Evolutionary conservation across 2,888 invertebrate species (phyloP).

Genomic region (Heteromurus nitidus): DNA sequence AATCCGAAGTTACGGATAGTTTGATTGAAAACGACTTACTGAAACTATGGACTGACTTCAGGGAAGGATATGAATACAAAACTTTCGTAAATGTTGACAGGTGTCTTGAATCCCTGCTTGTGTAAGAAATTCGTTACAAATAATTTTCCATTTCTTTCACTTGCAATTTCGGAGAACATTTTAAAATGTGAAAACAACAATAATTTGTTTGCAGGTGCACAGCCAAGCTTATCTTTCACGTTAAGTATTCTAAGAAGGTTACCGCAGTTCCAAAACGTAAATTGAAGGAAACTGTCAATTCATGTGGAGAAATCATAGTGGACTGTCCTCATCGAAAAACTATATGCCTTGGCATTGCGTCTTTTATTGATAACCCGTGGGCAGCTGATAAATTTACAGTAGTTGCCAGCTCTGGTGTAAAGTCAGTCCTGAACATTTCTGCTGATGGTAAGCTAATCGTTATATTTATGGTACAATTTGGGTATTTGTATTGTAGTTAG

Average conservation of each 20-base stretch:
- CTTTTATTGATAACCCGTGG: constrained; percentile 43
- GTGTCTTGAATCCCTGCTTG: constrained; percentile 30
- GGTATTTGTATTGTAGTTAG: neutral
- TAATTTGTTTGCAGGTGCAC: constrained; percentile 41
- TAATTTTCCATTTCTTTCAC: neutral
- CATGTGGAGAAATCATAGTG: neutral
- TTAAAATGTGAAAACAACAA: too few relatives aligned
- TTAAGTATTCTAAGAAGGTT: constrained; percentile 21
- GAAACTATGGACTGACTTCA: constrained; percentile 5
- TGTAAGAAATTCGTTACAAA: constrained; percentile 15
- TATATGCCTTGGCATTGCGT: constrained; percentile 22
- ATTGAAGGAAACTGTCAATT: constrained; percentile 5
- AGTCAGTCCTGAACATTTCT: constrained; percentile 11
- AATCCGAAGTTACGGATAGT: neutral
- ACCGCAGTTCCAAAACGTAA: neutral
- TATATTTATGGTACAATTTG: neutral
- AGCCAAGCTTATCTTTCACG: constrained; percentile 8
- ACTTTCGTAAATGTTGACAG: constrained; percentile 1
- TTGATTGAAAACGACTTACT: neutral
- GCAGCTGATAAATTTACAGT: neutral
- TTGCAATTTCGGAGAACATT: neutral
- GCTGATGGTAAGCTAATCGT: constrained; percentile 22
- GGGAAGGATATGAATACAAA: neutral
- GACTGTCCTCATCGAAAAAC: neutral
- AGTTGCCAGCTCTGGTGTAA: neutral